Base-by-base conservation (phyloP, 2,888 invertebrate species). In the Heliconius erato region DNA sequence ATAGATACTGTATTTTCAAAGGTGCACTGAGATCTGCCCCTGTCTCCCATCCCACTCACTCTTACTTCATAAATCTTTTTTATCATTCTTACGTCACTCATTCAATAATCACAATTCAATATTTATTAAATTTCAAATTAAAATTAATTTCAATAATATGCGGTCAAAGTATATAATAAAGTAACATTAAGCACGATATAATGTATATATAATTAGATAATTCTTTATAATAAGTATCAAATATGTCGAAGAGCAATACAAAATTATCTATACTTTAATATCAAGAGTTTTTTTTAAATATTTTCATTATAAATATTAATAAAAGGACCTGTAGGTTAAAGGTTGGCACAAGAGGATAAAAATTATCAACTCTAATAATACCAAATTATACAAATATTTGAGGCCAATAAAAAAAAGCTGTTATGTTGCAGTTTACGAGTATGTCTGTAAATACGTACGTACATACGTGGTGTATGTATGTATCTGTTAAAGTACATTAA, bases 121-220 rank as follows among this genome's bases (percentile, higher is more conserved):
- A 76, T 28, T 54, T 54, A 76, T 76, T 77, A 63, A 77, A 77
- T 40, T 77, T 32, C 11, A 77, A 77, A 77, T 77, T 77, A n/a
- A 78, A 65, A 49, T 44, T 40, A 67, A 40, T 78, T 67, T 65
- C 19, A 78, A 65, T 77, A 77, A 78, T 44, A 40, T 19, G 65
- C 26, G 65, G 67, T 67, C 78, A n/a, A 49, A 78, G 78, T 78
- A 67, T 67, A 59, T 77, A 77, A 77, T 77, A n/a, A 65, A 65
- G 16, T 67, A 28, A 59, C 74, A 44, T 78, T 40, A 63, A 32
- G 63, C 35, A n/a, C 44, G 44, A 76, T 76, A 26, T 78, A 78
- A 78, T 78, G 78, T 78, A 44, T 78, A 67, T 78, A 78, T 78
- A 78, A 78, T 78, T 26, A 76, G 78, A 23, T 78, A 78, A 78